Evolutionary conservation across 2,888 invertebrate genomes (phyloP), one percentile per base, ranked within the genome.

Genomic region (Mycalesis mineus): DNA sequence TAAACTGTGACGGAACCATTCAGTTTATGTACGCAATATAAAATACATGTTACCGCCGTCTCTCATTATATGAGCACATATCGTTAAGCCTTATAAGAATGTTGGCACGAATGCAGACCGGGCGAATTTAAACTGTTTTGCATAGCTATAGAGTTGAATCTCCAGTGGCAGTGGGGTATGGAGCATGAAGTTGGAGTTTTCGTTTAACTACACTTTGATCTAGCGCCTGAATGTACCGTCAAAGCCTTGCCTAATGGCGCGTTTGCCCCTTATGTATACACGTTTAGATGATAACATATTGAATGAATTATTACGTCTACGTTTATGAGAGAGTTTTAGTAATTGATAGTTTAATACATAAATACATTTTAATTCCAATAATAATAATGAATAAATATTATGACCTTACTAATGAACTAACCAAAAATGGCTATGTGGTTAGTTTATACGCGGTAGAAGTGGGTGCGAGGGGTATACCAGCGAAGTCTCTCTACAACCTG

Each of bases 181-280:
- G 17, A 48, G 36, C 28, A 31, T 39, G 13, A 39, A 41, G 40
- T 40, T 14, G 41, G 29, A 14, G 41, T 41, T 17, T 41, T 41
- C 50, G 40, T 41, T 50, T 40, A 50, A 40, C 49, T 50, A 40
- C 50, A 50, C 50, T 50, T 50, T 41, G 40, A 51, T 51, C 37
- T 51, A 51, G 50, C 41, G 51, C 41, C 41, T 33, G 41, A 41
- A 31, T 41, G 41, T 33, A 41, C 15, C 41, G 41, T 41, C 51
- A 51, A 51, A 51, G 51, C 41, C 37, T 51, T 41, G 51, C 51
- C 51, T 51, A 51, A 51, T 41, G 51, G 28, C 17, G 51, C 51
- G 15, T 51, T 41, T 51, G 17, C 37, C 22, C 17, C 7, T 14
- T 49, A 42, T 28, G 11, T 15, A 9, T 33, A 33, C 9, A 33